Conservation (phyloP, 2,888 invertebrate species). For the Ectropis crepuscularia region DNA sequence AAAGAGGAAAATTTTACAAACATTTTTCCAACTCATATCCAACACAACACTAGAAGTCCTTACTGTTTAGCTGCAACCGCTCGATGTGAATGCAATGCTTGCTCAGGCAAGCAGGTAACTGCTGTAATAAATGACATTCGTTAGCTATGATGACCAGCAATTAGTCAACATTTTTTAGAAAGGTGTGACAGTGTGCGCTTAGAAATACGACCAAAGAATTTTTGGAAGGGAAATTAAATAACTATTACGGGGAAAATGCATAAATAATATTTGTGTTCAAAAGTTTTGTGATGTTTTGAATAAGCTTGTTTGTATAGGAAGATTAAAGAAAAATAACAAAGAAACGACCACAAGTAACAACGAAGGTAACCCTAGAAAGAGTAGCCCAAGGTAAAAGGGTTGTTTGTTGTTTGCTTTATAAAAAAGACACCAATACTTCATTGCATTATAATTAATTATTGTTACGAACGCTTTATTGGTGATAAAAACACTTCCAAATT, state of each 20-base stretch:
- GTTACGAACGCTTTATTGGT: too few species aligned
- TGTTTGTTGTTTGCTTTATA: too few species aligned
- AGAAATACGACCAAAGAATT: slow-evolving; percentile 2
- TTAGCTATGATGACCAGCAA: slow-evolving; percentile 36
- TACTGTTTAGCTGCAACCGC: slow-evolving; percentile 13
- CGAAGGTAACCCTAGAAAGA: too few species aligned
- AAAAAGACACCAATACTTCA: too few species aligned
- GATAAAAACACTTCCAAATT: too few species aligned
- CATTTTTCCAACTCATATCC: too few species aligned
- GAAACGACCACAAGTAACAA: too few species aligned
- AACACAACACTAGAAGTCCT: background rate
- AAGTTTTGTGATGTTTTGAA: background rate
- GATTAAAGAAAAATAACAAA: background rate
- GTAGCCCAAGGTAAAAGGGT: too few species aligned
- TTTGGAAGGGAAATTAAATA: slow-evolving; percentile 13
- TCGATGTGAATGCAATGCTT: slow-evolving; percentile 1
- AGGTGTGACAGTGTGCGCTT: slow-evolving; percentile 28
- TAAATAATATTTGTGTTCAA: background rate
- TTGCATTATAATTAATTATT: too few species aligned
- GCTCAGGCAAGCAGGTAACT: slow-evolving; percentile 7
- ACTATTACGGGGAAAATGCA: slow-evolving; percentile 14
- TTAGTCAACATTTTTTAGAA: slow-evolving; percentile 37
- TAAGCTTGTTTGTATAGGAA: background rate
- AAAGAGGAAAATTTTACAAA: too few species aligned
- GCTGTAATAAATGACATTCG: slow-evolving; percentile 26